Conservation (phyloP, 2,888 invertebrate genomes). For the Pegoplata infirma region DNA sequence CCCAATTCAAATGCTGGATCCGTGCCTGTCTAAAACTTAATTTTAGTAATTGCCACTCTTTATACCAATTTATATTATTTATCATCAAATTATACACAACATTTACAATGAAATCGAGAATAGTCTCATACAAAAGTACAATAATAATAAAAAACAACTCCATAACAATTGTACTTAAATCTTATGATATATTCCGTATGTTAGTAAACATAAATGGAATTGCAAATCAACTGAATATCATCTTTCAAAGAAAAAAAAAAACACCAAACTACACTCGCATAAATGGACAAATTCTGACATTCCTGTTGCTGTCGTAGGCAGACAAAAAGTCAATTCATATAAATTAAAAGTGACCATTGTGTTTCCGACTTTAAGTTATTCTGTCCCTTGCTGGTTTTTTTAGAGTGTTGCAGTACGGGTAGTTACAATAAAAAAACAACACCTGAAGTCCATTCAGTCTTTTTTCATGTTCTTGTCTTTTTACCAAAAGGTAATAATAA, state of each 20-base stretch:
- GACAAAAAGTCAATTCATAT: slow-evolving; percentile 70
- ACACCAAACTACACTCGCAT: slow-evolving; percentile 24
- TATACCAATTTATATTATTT: not conserved
- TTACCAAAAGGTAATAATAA: slow-evolving; percentile 34
- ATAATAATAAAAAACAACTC: not conserved
- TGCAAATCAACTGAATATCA: slow-evolving; percentile 35
- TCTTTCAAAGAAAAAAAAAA: slow-evolving; percentile 13
- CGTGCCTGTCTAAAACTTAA: too few species aligned
- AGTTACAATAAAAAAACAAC: slow-evolving; percentile 41
- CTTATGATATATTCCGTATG: slow-evolving; percentile 8
- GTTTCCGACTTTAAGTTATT: slow-evolving; percentile 43
- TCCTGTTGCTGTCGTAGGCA: slow-evolving; percentile 73
- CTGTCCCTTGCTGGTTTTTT: slow-evolving; percentile 32
- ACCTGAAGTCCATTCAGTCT: slow-evolving; percentile 57
- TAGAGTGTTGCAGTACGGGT: not conserved
- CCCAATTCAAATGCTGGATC: too few species aligned
- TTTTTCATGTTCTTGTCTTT: slow-evolving; percentile 19
- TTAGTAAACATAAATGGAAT: slow-evolving; percentile 12
- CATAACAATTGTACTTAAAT: not conserved
- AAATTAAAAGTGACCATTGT: slow-evolving; percentile 68
- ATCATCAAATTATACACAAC: not conserved
- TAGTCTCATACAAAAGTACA: not conserved
- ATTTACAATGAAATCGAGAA: not conserved
- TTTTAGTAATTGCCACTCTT: not conserved
- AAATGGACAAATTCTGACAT: slow-evolving; percentile 69